Evolutionary conservation across 1,140 invertebrate genomes (phyloP).

Genomic region (Pectinophora gossypiella): DNA sequence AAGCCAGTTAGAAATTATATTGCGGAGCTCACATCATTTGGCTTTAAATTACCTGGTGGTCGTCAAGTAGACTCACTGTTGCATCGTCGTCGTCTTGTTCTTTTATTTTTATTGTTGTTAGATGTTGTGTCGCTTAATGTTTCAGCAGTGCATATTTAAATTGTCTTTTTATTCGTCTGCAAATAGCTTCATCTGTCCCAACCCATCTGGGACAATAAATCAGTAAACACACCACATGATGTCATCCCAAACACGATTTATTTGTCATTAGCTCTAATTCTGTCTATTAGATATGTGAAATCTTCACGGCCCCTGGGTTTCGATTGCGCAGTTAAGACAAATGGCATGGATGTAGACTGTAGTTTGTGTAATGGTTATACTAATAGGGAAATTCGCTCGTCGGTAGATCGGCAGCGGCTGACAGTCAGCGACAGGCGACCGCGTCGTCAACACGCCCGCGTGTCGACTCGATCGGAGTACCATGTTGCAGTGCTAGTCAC

Average conservation of each 20-base stretch:
- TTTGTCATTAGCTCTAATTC: constrained; percentile 1
- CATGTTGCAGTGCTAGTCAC: constrained; percentile 11
- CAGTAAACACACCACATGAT: background rate
- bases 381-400: constrained; percentile 49
- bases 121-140: too few species aligned
- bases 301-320: constrained; percentile 18
- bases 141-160: too few species aligned
- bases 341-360: constrained; percentile 23
- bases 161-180: too few species aligned
- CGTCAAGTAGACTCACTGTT: too few species aligned
- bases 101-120: too few species aligned
- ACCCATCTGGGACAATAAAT: background rate
- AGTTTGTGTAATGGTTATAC: constrained; percentile 41
- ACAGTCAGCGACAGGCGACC: constrained; percentile 45
- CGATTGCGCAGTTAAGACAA: constrained; percentile 38
- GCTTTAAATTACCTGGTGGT: too few species aligned
- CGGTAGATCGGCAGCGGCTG: constrained; percentile 23
- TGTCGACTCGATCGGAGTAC: background rate
- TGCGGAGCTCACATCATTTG: too few species aligned
- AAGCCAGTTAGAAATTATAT: too few species aligned
- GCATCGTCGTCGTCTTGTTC: too few species aligned
- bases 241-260: background rate
- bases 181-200: too few species aligned
- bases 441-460: constrained; percentile 33
- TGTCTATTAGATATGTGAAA: constrained; percentile 7